phyloP scores from a whole-genome alignment of 2,888 invertebrate genomes.

The Pasiphila rectangulata region DNA sequence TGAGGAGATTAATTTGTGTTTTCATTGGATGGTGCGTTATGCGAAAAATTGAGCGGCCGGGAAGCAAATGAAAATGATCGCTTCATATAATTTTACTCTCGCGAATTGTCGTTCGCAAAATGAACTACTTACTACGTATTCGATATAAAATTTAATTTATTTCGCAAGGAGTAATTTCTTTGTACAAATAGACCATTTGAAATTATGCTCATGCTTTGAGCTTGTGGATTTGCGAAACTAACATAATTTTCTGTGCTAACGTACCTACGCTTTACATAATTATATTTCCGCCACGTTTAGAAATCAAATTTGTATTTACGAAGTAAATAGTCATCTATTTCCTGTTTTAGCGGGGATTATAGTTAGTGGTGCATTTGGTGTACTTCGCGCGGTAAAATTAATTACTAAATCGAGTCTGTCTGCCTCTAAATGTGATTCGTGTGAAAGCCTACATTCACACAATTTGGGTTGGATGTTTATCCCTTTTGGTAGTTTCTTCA shows the following conservation, averaged over 20 bases:
- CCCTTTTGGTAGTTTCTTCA: conserved; percentile 27
- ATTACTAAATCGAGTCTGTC: conserved; percentile 76
- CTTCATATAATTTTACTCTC: conserved; percentile 63
- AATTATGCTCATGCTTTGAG: conserved; percentile 32
- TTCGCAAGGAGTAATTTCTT: too few species aligned
- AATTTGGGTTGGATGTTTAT: conserved; percentile 43
- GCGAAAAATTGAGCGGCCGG: conserved; percentile 76
- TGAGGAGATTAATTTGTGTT: conserved; percentile 80
- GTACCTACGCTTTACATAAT: conserved; percentile 46
- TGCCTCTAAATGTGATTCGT: conserved; percentile 60
- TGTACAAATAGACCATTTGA: not conserved
- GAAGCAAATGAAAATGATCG: conserved; percentile 75
- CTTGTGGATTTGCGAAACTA: conserved; percentile 54
- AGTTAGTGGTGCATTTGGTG: conserved; percentile 78
- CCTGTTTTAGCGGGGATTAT: conserved; percentile 79
- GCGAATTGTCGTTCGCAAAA: conserved; percentile 60
- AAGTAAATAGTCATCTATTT: conserved; percentile 74
- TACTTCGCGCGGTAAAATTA: conserved; percentile 76
- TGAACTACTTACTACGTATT: conserved; percentile 41
- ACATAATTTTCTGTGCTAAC: conserved; percentile 2
- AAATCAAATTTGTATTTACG: conserved; percentile 75
- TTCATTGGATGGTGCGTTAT: conserved; percentile 76
- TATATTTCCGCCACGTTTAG: conserved; percentile 61
- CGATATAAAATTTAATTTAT: too few species aligned
- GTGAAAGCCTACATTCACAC: conserved; percentile 52